A percentile compares a stretch with the other conserved stretches of the same genome.
Conservation (phyloP, 2,113 vertebrate species). For the Notothenia coriiceps region DNA sequence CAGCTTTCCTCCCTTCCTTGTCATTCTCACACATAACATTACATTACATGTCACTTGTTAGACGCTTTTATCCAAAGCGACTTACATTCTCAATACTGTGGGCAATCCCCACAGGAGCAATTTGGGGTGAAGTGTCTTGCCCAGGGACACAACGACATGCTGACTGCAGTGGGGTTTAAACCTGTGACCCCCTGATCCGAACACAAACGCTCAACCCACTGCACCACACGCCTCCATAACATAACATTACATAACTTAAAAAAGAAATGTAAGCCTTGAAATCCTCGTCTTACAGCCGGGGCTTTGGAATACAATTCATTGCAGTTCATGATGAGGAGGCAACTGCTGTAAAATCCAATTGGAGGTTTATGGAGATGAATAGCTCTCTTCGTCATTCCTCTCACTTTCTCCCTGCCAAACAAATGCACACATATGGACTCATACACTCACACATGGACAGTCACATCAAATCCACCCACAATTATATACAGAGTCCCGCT, state of each 20-base stretch:
- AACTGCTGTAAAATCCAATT: constrained; percentile 67
- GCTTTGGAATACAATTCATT: constrained; percentile 59
- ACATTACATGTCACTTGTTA: too few species aligned
- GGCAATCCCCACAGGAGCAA: too few species aligned
- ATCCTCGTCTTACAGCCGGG: constrained; percentile 47
- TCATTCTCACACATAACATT: constrained; percentile 25
- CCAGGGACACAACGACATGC: too few species aligned
- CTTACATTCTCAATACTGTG: too few species aligned
- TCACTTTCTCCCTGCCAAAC: constrained; percentile 10
- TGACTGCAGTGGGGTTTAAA: too few species aligned
- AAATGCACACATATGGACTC: constrained; percentile 5
- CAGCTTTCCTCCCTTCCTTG: constrained; percentile 7
- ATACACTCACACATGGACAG: constrained; percentile 12
- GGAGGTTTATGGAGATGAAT: constrained; percentile 62
- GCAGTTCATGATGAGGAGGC: constrained; percentile 69
- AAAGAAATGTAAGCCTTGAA: constrained; percentile 54
- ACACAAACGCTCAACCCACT: too few species aligned
- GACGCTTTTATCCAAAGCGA: too few species aligned
- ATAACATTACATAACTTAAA: constrained; percentile 3
- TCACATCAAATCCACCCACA: constrained; percentile 63
- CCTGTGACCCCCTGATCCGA: too few species aligned
- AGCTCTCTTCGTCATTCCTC: constrained; percentile 28
- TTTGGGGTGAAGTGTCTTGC: too few species aligned
- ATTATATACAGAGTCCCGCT: constrained; percentile 46
- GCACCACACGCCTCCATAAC: too few species aligned